Conservation (phyloP, 1,140 invertebrate species). For the Drosophila prosaltans region DNA sequence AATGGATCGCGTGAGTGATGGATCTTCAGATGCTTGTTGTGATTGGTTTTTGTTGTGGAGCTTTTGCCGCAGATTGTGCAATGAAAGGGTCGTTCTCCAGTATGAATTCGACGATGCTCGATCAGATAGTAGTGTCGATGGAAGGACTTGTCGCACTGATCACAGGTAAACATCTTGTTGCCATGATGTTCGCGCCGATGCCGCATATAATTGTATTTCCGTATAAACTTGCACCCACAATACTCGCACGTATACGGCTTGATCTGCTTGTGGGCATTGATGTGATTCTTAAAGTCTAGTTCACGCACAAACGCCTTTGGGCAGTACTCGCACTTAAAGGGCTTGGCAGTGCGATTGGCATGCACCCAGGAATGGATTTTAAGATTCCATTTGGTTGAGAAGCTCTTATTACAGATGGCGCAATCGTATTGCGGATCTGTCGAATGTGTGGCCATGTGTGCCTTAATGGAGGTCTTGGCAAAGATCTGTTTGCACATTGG, state of each 20-base stretch:
- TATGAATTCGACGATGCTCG: conserved; percentile 93
- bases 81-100: conserved; percentile 90
- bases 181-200: conserved; percentile 95
- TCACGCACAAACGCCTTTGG: conserved; percentile 92
- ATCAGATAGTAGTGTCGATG: conserved; percentile 94
- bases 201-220: conserved; percentile 95
- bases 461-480: conserved; percentile 90
- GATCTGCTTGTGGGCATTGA: conserved; percentile 91
- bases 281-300: conserved; percentile 91
- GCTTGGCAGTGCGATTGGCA: conserved; percentile 90
- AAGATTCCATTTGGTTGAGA: conserved; percentile 94
- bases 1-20: conserved; percentile 93
- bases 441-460: conserved; percentile 89
- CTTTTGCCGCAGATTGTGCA: conserved; percentile 94
- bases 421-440: conserved; percentile 90
- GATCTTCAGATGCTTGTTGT: conserved; percentile 94
- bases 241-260: conserved; percentile 95
- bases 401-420: conserved; percentile 92
- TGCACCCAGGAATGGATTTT: conserved; percentile 95
- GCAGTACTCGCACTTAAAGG: conserved; percentile 93
- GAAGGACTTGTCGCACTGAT: conserved; percentile 93
- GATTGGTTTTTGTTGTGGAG: conserved; percentile 93
- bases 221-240: conserved; percentile 96
- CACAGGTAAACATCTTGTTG: conserved; percentile 94
- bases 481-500: conserved; percentile 92